Conservation (phyloP, 2,888 invertebrate genomes). For the Chloroclysta siterata region DNA sequence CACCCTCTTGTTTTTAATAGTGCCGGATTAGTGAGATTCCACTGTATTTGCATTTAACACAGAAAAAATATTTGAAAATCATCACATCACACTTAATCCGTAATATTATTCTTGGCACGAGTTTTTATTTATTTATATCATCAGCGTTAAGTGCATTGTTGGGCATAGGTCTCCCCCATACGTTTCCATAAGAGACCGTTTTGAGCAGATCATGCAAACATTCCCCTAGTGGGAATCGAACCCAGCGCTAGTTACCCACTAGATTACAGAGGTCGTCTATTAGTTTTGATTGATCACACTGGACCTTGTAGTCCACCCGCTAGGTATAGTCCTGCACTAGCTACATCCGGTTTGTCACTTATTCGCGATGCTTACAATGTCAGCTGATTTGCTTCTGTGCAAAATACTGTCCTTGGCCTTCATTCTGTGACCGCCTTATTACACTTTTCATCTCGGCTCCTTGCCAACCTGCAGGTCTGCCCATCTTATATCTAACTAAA, state of each 20-base stretch:
- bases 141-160: too few relatives aligned
- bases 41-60: too few relatives aligned
- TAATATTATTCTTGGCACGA: too few relatives aligned
- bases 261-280: neutral
- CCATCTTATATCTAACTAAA: too few relatives aligned
- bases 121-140: too few relatives aligned
- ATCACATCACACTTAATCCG: too few relatives aligned
- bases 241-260: neutral
- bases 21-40: too few relatives aligned
- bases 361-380: neutral
- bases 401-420: neutral
- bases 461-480: neutral
- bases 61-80: too few relatives aligned
- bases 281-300: neutral
- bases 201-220: too few relatives aligned
- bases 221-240: neutral
- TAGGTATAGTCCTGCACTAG: neutral
- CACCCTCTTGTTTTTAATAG: too few relatives aligned
- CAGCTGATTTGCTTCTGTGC: neutral
- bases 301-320: neutral
- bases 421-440: neutral
- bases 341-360: neutral
- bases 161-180: too few relatives aligned
- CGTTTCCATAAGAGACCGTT: too few relatives aligned
- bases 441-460: neutral